A percentile compares a stretch with the other conserved stretches of the same genome.
These are phyloP conservation scores for Chaetodon trifasciatus DNA, from an alignment of 2,797 vertebrate genomes.

Conservation along the genomic window DNA sequence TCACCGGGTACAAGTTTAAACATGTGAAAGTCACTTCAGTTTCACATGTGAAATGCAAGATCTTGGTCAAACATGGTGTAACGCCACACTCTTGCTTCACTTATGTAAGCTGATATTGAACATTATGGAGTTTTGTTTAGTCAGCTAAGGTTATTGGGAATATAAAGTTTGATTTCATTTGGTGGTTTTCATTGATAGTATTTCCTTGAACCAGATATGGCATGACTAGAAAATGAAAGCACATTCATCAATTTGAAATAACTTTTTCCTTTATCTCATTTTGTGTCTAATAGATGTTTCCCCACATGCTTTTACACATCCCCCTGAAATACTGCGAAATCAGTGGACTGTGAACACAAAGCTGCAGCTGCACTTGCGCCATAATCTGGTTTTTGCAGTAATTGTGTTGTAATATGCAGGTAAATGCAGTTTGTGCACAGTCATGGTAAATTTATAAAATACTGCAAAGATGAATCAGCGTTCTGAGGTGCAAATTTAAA, in stretches of 20 bases:
- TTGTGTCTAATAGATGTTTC: not conserved
- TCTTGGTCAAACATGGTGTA: constrained; percentile 6
- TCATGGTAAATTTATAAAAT: not conserved
- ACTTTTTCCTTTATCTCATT: not conserved
- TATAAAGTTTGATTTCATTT: not conserved
- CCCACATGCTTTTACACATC: not conserved
- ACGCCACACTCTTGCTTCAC: constrained; percentile 36
- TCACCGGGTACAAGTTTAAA: constrained; percentile 15
- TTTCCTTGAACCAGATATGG: not conserved
- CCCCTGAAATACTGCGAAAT: not conserved
- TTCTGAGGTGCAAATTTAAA: not conserved
- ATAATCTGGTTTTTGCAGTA: not conserved
- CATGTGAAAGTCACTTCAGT: constrained; percentile 4
- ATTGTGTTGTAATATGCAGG: not conserved
- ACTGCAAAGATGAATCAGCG: not conserved
- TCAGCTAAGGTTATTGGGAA: not conserved
- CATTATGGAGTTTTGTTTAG: not conserved
- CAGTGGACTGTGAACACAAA: not conserved
- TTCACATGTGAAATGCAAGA: constrained; percentile 20
- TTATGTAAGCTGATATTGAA: not conserved
- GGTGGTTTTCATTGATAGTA: not conserved
- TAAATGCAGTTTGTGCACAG: not conserved
- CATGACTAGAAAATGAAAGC: not conserved
- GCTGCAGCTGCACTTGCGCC: not conserved
- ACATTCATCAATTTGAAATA: not conserved